phyloP scores from a whole-genome alignment of 1,140 invertebrate species.

The Drosophila murphyi region DNA sequence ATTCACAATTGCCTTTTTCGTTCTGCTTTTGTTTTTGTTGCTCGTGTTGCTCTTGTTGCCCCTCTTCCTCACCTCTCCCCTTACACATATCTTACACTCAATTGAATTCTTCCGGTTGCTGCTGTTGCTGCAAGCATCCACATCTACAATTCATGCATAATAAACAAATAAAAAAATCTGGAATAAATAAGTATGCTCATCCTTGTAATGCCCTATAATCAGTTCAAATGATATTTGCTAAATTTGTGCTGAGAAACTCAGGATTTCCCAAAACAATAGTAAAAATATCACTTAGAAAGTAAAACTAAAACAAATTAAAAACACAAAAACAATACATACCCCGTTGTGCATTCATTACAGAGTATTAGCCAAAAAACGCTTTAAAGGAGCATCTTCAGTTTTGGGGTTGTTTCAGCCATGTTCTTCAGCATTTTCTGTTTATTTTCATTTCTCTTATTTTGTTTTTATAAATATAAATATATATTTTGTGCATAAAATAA shows the following conservation, averaged over 20 bases:
- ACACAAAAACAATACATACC: background rate
- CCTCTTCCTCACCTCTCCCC: background rate
- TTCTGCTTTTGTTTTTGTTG: constrained; percentile 22
- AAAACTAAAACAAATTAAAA: background rate
- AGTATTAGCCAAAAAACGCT: constrained; percentile 47
- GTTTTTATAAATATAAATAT: background rate
- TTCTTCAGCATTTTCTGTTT: constrained; percentile 56
- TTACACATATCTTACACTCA: constrained; percentile 63
- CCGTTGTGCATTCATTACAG: background rate
- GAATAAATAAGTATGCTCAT: background rate
- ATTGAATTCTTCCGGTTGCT: constrained; percentile 78
- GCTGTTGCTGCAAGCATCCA: constrained; percentile 54
- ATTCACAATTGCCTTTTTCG: constrained; percentile 59
- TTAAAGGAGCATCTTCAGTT: constrained; percentile 41
- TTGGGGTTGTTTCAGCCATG: constrained; percentile 43
- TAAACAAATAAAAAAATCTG: constrained; percentile 75
- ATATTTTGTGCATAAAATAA: constrained; percentile 72
- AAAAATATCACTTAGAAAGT: no score
- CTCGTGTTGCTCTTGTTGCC: background rate
- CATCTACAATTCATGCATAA: constrained; percentile 80
- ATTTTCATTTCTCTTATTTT: constrained; percentile 24
- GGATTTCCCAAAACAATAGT: no score
- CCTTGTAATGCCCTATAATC: background rate
- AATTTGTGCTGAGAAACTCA: background rate
- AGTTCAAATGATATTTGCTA: background rate